These are phyloP conservation scores for Drosophila pruinosa DNA, from an alignment of 1,140 invertebrate genomes.

Conservation along the genomic window DNA sequence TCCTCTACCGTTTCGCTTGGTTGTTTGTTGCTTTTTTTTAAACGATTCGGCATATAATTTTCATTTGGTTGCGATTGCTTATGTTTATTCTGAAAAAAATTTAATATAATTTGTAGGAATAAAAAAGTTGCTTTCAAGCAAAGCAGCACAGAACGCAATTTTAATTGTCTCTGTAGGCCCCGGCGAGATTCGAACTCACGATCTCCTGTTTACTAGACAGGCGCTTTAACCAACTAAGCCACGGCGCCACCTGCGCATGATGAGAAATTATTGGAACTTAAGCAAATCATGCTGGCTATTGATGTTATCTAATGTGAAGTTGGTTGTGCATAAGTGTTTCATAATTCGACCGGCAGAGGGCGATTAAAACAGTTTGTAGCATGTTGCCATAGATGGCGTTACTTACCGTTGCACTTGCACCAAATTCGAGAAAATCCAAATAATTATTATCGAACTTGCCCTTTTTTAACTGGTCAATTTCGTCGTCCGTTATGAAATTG, in stretches of 20 bases:
- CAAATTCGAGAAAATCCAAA: constrained; percentile 33
- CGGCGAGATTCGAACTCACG: constrained; percentile 84
- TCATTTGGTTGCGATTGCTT: not conserved
- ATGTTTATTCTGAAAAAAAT: not conserved
- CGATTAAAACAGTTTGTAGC: not conserved
- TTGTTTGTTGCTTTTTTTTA: not conserved
- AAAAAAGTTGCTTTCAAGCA: too few species aligned
- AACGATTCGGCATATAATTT: not conserved
- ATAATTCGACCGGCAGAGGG: not conserved
- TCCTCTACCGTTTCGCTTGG: too few species aligned
- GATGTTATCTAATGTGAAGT: not conserved
- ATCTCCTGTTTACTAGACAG: constrained; percentile 86
- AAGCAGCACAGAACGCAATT: too few species aligned
- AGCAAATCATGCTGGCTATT: not conserved
- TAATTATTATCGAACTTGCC: constrained; percentile 52
- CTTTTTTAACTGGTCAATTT: constrained; percentile 41
- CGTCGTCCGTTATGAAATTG: constrained; percentile 51
- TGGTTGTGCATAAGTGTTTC: not conserved
- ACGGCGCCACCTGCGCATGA: constrained; percentile 82
- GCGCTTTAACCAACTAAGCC: constrained; percentile 87
- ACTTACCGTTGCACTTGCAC: not conserved
- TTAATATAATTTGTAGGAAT: not conserved
- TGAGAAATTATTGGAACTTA: not conserved
- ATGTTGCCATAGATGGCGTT: constrained; percentile 12
- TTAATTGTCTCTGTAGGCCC: constrained; percentile 64